Evolutionary conservation across 2,888 invertebrate genomes (phyloP).

Genomic region (Cephus runcator): DNA sequence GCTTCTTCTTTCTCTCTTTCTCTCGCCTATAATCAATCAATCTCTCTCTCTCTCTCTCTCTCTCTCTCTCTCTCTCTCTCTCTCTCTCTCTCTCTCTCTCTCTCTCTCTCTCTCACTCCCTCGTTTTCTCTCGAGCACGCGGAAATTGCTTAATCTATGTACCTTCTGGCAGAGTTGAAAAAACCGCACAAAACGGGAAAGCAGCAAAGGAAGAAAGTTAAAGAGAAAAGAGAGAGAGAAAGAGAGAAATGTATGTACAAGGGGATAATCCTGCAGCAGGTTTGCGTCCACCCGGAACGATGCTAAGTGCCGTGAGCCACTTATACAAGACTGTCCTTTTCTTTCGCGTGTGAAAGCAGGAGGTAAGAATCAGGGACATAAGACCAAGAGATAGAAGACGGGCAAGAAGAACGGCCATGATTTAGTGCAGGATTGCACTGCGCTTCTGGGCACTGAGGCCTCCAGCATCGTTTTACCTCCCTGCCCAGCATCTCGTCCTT

Average conservation of each 20-base stretch:
- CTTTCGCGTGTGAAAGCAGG: too few relatives aligned
- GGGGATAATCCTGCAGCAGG: constrained; percentile 5
- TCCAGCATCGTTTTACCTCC: too few relatives aligned
- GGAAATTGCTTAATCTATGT: constrained; percentile 13
- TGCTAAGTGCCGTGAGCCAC: too few relatives aligned
- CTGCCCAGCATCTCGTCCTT: too few relatives aligned
- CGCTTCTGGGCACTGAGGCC: constrained; percentile 34
- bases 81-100: constrained; percentile 13
- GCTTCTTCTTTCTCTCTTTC: constrained; percentile 16
- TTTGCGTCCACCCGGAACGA: too few relatives aligned
- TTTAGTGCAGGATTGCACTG: constrained; percentile 53
- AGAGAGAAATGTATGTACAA: not conserved
- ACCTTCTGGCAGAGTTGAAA: too few relatives aligned
- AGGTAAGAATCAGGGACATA: too few relatives aligned
- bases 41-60: constrained; percentile 11
- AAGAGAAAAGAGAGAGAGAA: constrained; percentile 1
- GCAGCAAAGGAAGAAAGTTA: too few relatives aligned
- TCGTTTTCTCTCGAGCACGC: constrained; percentile 4
- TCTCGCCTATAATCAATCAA: not conserved
- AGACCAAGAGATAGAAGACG: constrained; percentile 29
- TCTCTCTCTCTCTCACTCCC: not conserved
- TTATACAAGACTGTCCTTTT: too few relatives aligned
- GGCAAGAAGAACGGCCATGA: constrained; percentile 51
- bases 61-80: constrained; percentile 5
- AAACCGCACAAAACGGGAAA: too few relatives aligned